These are phyloP conservation scores for Paraplagusia blochii DNA, from an alignment of 2,113 vertebrate species.

Conservation along the genomic window DNA sequence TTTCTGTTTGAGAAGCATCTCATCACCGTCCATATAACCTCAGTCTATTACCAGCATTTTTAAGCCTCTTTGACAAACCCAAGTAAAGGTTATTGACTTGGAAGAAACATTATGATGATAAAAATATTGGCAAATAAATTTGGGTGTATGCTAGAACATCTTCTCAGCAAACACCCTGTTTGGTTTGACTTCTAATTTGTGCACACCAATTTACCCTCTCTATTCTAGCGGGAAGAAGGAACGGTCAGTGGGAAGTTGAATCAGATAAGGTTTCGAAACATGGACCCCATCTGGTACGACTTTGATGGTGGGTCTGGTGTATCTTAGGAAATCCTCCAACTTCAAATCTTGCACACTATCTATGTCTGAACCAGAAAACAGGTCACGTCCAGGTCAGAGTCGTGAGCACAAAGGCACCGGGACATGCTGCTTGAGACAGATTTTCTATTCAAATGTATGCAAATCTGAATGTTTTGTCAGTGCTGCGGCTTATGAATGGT, in stretches of 20 bases:
- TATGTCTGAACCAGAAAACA: conserved; percentile 8
- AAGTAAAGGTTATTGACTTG: conserved; percentile 24
- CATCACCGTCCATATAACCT: no score
- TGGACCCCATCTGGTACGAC: background rate
- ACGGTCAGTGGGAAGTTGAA: conserved; percentile 22
- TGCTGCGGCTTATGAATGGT: conserved; percentile 25
- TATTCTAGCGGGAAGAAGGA: conserved; percentile 26
- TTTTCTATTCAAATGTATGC: conserved; percentile 60
- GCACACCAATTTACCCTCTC: conserved; percentile 27
- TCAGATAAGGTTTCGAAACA: conserved; percentile 33
- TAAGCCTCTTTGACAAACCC: background rate
- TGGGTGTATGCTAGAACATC: no score
- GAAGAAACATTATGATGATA: conserved; percentile 21
- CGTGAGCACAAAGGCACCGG: conserved; percentile 23
- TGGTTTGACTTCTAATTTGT: conserved; percentile 34
- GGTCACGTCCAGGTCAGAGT: conserved; percentile 47
- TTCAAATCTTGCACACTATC: conserved; percentile 4
- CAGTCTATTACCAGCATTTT: conserved; percentile 17
- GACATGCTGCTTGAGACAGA: conserved; percentile 24
- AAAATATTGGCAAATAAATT: no score
- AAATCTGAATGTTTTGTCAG: conserved; percentile 28
- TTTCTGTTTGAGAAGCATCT: conserved; percentile 26
- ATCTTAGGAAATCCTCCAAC: conserved; percentile 18
- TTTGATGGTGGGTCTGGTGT: conserved; percentile 4
- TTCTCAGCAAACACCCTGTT: background rate